A percentile compares a stretch with the other conserved stretches of the same genome.
These are phyloP conservation scores for Petrocephalus sullivani DNA, from an alignment of 2,797 vertebrate genomes.

Conservation along the genomic window DNA sequence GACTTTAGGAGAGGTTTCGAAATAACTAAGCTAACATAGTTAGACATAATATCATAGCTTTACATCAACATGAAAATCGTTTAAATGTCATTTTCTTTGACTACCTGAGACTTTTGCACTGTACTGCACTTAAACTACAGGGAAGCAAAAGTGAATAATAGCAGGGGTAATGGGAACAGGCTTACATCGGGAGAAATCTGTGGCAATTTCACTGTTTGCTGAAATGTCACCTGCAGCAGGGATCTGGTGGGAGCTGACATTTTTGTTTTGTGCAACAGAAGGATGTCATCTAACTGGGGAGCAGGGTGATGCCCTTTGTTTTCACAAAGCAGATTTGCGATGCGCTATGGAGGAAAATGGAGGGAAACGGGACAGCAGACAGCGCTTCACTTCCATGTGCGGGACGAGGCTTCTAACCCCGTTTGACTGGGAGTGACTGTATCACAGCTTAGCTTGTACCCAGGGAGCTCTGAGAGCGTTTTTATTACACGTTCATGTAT, in stretches of 20 bases:
- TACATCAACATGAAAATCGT: neutral
- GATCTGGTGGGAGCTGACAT: neutral
- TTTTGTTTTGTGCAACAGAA: conserved; percentile 6
- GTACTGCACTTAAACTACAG: neutral
- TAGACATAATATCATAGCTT: neutral
- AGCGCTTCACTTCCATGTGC: neutral
- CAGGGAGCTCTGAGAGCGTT: neutral
- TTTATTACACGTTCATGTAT: conserved; percentile 16
- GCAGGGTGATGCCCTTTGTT: neutral
- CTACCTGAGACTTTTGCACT: neutral
- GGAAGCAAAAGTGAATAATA: neutral
- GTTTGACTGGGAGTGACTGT: neutral
- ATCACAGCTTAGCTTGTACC: neutral
- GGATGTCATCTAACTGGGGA: neutral
- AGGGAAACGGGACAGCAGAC: neutral
- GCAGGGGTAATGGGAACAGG: neutral
- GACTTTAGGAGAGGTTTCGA: neutral
- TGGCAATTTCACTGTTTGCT: neutral
- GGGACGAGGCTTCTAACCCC: neutral
- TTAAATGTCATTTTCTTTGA: neutral
- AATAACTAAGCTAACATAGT: neutral
- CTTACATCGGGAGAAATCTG: neutral
- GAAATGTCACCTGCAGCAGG: neutral
- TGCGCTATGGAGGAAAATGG: neutral
- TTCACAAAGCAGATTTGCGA: neutral